phyloP scores from a whole-genome alignment of 2,113 vertebrate genomes.

The Myodes glareolus region DNA sequence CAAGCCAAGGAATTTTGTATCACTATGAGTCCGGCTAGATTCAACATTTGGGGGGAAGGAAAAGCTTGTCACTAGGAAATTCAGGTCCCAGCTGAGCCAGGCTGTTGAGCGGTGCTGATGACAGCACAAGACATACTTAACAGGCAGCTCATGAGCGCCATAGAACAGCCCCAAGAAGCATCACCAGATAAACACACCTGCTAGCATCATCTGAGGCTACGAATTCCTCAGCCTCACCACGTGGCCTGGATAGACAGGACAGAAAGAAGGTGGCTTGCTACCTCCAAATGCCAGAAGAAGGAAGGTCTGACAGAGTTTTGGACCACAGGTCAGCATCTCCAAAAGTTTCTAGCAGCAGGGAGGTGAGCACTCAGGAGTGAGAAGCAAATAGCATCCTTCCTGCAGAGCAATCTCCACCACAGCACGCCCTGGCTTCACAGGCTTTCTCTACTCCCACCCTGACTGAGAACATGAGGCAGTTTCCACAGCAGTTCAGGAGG shows the following conservation, averaged over 20 bases:
- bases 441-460: constrained; percentile 4
- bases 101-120: not conserved
- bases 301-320: not conserved
- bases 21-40: not conserved
- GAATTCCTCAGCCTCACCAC: not conserved
- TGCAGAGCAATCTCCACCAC: not conserved
- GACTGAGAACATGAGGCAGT: constrained; percentile 48
- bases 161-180: not conserved
- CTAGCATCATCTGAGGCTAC: not conserved
- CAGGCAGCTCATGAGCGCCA: not conserved
- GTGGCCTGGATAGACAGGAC: not conserved
- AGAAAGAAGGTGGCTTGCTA: constrained; percentile 8
- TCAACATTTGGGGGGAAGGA: not conserved
- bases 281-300: constrained; percentile 48
- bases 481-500: constrained; percentile 64
- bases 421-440: not conserved
- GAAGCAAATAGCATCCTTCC: not conserved
- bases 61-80: not conserved
- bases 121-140: constrained; percentile 4
- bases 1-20: constrained; percentile 1
- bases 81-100: constrained; percentile 1
- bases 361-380: not conserved
- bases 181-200: constrained; percentile 20
- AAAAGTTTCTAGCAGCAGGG: constrained; percentile 12
- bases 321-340: not conserved